phyloP scores from a whole-genome alignment of 2,888 invertebrate species.

The Andricus curvator region DNA sequence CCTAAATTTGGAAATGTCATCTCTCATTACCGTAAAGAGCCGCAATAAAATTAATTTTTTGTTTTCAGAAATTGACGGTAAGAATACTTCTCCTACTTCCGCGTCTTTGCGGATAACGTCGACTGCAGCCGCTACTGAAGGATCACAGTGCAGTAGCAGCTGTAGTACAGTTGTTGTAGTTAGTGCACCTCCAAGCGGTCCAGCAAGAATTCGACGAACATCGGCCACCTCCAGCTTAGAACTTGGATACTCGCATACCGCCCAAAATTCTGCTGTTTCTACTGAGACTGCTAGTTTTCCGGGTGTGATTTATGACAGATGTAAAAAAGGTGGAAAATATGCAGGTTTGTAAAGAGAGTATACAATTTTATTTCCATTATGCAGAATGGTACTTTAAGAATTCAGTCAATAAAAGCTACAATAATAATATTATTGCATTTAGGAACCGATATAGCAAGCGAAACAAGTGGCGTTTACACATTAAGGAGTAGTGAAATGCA shows the following conservation, averaged over 20 bases:
- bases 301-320: slow-evolving; percentile 75
- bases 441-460: slow-evolving; percentile 82
- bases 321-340: slow-evolving; percentile 71
- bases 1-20: no score
- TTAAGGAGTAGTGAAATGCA: slow-evolving; percentile 81
- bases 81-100: slow-evolving; percentile 61
- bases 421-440: slow-evolving; percentile 31
- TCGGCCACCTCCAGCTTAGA: slow-evolving; percentile 91
- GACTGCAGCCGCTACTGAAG: slow-evolving; percentile 73
- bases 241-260: slow-evolving; percentile 91
- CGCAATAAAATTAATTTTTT: not conserved
- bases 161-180: slow-evolving; percentile 92
- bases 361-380: no score
- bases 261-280: slow-evolving; percentile 88
- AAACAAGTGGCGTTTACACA: slow-evolving; percentile 92
- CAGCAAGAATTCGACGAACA: slow-evolving; percentile 81
- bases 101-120: slow-evolving; percentile 53
- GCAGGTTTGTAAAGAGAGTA: slow-evolving; percentile 59
- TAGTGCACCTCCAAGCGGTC: slow-evolving; percentile 79
- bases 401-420: not conserved
- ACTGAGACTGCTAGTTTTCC: slow-evolving; percentile 83
- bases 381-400: slow-evolving; percentile 16
- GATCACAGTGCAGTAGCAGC: slow-evolving; percentile 91
- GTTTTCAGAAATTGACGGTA: slow-evolving; percentile 68
- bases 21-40: not conserved